Base-by-base conservation (phyloP, 2,888 invertebrate genomes). In the Watsonalla cultraria region DNA sequence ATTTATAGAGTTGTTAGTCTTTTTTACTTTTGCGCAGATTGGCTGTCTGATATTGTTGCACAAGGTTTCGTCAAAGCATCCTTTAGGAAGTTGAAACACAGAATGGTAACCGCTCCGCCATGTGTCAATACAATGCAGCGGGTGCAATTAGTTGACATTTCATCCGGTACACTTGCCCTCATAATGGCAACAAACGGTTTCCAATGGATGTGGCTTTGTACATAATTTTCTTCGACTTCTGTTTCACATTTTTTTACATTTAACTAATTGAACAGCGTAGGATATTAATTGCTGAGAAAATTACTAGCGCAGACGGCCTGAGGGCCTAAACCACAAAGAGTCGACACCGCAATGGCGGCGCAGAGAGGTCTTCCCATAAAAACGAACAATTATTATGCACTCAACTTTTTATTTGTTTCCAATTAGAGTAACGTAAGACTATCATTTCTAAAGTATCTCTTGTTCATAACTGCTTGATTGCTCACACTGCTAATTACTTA, bases 211-310 rank as follows among this genome's bases (percentile, higher is more conserved):
- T 68, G 68, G 72, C 76, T 73, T 69, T 60, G 49, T 49, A 24
- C 55, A 73, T 81, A 80, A 82, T 83, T 84, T 80, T 69, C 73
- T 76, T 70, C 72, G 65, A 80, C 76, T 82, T 77, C 76, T 81
- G 80, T 82, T 80, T 83, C 70, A 75, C 77, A 76, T 85, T 86
- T 84, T 68, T 85, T 86, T 81, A 75, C 76, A 77, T 82, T 82
- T 80, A 74, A 79, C 82, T 85, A 85, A 86, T 85, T 87, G 80
- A 80, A 79, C 76, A 59, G 72, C 68, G 80, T 82, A 77, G 76
- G 74, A 75, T 80, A 86, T 86, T 86, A 87, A 88, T 88, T 88
- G 86, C 82, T 85, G 82, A 84, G 87, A 84, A 87, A 88, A 87
- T 86, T 83, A 80, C 85, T 66, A 71, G 60, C 67, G 68, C 66